Conservation (phyloP, 2,888 invertebrate genomes). For the Nomada goodeniana region DNA sequence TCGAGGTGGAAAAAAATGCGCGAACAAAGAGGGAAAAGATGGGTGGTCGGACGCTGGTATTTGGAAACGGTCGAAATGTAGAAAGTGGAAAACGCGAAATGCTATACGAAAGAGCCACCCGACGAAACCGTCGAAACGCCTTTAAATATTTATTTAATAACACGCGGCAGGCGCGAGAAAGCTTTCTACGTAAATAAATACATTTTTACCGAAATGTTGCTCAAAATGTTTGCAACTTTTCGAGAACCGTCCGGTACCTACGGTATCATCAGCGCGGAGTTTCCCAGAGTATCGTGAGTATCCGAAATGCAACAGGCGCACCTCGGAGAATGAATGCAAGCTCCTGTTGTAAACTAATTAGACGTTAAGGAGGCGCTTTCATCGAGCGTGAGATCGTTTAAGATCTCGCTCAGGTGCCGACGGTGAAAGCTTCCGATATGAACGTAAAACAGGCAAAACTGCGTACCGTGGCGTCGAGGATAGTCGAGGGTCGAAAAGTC, state of each 20-base stretch:
- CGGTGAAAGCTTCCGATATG: slow-evolving; percentile 64
- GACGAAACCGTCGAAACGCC: too few species aligned
- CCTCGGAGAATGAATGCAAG: slow-evolving; percentile 56
- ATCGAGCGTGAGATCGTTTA: slow-evolving; percentile 55
- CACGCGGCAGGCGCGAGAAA: too few species aligned
- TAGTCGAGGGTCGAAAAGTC: not conserved
- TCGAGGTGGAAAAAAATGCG: not conserved
- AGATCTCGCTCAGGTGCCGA: slow-evolving; percentile 59
- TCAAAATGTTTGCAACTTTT: not conserved
- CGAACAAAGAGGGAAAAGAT: not conserved
- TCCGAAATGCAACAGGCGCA: slow-evolving; percentile 49
- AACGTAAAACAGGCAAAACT: slow-evolving; percentile 33
- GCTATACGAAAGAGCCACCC: too few species aligned
- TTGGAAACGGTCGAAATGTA: too few species aligned
- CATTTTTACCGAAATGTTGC: not conserved
- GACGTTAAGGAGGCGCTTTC: slow-evolving; percentile 64
- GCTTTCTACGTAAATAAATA: too few species aligned
- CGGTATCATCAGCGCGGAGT: too few species aligned
- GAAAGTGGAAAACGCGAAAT: too few species aligned
- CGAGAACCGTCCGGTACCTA: too few species aligned
- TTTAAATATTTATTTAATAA: too few species aligned
- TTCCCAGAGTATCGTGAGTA: too few species aligned
- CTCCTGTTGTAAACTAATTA: slow-evolving; percentile 63
- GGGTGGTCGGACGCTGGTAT: too few species aligned
- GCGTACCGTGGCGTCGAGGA: not conserved